Evolutionary conservation across 1,140 invertebrate species (phyloP), one percentile per base, ranked within the genome.

Genomic region (Rhizoglyphus robini): DNA sequence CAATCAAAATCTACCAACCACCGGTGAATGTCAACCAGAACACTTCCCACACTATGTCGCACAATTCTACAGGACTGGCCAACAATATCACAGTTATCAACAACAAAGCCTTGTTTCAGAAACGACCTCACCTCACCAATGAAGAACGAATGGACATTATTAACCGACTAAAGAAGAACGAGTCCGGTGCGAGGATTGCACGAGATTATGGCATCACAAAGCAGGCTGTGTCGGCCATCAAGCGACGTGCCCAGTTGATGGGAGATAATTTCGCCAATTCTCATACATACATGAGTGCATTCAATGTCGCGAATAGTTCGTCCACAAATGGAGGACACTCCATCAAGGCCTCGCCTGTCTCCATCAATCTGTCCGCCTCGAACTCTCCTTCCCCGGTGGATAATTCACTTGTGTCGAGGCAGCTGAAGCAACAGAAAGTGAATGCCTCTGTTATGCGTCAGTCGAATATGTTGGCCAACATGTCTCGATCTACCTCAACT

Each of bases 241-340:
- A 60, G 29, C 58, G 58, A 29, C 58, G 58, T n/a, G 58, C 58
- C 13, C 58, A 60, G 29, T 46, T 60, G 58, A 60, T 60, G 58
- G 58, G 58, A 4, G 58, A 60, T 46, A 60, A 60, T 46, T 60
- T 60, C 36, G 8, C 13, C 15, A 51, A 51, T 23, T 11, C 15
- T 4, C 13, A 51, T 51, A 8, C 23, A 11, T 23, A 13, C 15
- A 23, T 13, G 23, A 23, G n/a, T 11, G 18, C 15, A 3, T 13
- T 13, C 11, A 27, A 23, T 20, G 15, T 11, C 2, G 15, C 11
- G 23, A 51, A 20, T 51, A 27, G 23, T 51, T n/a, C n/a, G 23
- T 51, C 3, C 23, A 51, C 18, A 13, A 46, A 46, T n/a, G 41
- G 41, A 46, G 23, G 23, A 46, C 23, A 3, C 41, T 15, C 41